phyloP scores from a whole-genome alignment of 2,888 invertebrate genomes.

The Patella depressa region DNA sequence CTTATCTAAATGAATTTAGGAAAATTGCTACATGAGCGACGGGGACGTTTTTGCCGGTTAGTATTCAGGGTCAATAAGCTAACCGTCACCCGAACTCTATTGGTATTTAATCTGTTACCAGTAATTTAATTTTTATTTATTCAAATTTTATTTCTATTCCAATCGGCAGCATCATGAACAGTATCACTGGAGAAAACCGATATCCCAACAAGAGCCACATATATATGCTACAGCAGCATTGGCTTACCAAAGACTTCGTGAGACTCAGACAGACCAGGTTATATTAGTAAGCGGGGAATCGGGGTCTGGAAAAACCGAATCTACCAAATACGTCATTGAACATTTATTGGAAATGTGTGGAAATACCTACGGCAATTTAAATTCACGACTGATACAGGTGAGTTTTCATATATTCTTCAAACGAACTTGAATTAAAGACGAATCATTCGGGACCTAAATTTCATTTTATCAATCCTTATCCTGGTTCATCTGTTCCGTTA shows the following conservation, averaged over 20 bases:
- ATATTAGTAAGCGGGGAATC: slow-evolving; percentile 59
- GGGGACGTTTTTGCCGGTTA: no score
- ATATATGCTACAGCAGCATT: slow-evolving; percentile 28
- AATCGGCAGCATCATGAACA: slow-evolving; percentile 12
- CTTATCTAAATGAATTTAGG: no score
- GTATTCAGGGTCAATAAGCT: no score
- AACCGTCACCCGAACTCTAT: no score
- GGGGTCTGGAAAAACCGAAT: slow-evolving; percentile 68
- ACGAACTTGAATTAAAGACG: no score
- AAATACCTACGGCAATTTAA: slow-evolving; percentile 12
- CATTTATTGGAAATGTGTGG: slow-evolving; percentile 48
- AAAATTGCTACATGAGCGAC: no score
- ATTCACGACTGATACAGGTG: slow-evolving; percentile 33
- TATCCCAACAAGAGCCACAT: slow-evolving; percentile 16
- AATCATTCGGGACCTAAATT: no score
- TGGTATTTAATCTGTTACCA: no score
- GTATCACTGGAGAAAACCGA: neutral
- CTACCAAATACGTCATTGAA: slow-evolving; percentile 50
- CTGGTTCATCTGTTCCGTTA: no score
- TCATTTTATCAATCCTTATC: no score
- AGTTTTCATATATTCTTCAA: neutral
- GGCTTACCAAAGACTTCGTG: slow-evolving; percentile 23
- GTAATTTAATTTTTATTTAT: no score
- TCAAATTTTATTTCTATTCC: no score
- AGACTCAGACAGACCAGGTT: slow-evolving; percentile 26